phyloP scores from a whole-genome alignment of 2,113 vertebrate species.

The Phaethornis superciliosus region DNA sequence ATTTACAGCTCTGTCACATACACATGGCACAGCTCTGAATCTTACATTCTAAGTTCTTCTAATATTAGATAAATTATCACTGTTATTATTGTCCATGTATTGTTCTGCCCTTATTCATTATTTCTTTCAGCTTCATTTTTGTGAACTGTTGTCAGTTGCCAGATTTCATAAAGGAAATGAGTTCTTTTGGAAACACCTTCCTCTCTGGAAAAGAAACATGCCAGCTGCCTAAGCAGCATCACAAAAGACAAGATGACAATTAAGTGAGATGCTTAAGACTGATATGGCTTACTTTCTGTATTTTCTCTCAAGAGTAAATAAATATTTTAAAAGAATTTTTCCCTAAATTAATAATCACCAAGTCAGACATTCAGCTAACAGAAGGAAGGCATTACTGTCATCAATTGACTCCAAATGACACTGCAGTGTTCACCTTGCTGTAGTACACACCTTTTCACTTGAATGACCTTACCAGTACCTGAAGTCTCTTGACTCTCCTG shows the following conservation, averaged over 20 bases:
- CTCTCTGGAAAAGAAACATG: background rate
- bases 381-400: background rate
- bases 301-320: background rate
- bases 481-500: background rate
- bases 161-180: background rate
- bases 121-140: background rate
- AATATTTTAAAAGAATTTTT: background rate
- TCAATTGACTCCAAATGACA: background rate
- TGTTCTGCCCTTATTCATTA: background rate
- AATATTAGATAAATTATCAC: fast-evolving
- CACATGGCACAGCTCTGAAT: background rate
- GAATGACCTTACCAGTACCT: background rate
- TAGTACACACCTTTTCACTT: background rate
- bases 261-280: background rate
- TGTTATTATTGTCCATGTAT: background rate
- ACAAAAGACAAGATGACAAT: background rate
- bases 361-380: background rate
- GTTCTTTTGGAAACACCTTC: background rate
- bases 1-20: background rate
- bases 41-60: background rate
- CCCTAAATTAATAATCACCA: background rate
- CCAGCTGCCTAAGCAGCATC: background rate
- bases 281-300: background rate
- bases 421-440: fast-evolving
- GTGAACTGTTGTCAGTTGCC: background rate